Conservation (phyloP, 1,140 invertebrate species). For the Brachionus paranguensis region DNA sequence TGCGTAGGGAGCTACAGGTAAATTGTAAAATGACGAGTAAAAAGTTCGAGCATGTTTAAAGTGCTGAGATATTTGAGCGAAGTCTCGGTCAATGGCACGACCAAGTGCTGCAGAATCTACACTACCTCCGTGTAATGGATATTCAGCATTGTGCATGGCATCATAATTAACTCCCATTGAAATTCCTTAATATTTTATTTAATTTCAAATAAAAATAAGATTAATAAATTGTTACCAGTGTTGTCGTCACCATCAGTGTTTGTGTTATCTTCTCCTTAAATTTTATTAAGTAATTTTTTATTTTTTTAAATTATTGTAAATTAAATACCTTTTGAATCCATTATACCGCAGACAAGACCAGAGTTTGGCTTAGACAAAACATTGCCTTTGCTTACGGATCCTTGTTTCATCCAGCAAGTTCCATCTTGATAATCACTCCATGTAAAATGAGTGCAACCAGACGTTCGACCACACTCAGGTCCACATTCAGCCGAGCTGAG, state of each 20-base stretch:
- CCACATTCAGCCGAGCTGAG: neutral
- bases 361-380: slow-evolving; percentile 3
- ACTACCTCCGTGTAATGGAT: neutral
- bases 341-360: slow-evolving; percentile 28
- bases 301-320: too few species aligned
- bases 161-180: neutral
- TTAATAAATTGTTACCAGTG: neutral
- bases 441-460: slow-evolving; percentile 40
- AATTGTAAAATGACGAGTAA: neutral
- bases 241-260: neutral
- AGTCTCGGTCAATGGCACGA: neutral
- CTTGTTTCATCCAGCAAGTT: slow-evolving; percentile 40
- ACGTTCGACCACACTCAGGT: neutral
- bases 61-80: neutral
- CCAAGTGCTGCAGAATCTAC: neutral
- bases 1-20: neutral
- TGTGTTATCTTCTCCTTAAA: too few species aligned
- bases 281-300: too few species aligned
- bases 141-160: neutral
- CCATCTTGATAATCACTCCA: slow-evolving; percentile 16
- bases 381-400: neutral
- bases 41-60: neutral
- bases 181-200: neutral
- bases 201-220: neutral
- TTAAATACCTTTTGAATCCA: neutral